These are phyloP conservation scores for Danio kyathit DNA, from an alignment of 2,797 vertebrate genomes.

Conservation along the genomic window DNA sequence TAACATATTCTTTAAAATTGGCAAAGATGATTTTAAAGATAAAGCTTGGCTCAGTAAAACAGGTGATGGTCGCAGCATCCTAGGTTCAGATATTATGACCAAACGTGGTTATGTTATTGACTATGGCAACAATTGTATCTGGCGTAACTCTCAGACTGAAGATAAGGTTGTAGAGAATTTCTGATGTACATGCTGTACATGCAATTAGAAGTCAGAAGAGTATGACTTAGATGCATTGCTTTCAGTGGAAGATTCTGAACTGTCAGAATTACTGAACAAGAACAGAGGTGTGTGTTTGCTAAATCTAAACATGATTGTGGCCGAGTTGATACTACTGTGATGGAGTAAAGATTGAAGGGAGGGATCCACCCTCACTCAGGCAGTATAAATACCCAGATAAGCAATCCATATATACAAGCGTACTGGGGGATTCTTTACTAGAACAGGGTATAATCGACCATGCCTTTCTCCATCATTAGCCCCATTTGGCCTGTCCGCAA, in stretches of 20 bases:
- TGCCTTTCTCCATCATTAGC: too few relatives aligned
- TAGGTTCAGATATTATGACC: conserved; percentile 20
- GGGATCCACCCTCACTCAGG: not conserved
- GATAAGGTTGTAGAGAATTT: conserved; percentile 2
- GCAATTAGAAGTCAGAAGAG: not conserved
- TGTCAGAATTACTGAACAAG: not conserved
- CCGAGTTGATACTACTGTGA: not conserved
- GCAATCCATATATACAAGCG: too few relatives aligned
- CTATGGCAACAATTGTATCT: conserved; percentile 11
- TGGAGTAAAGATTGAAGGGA: conserved; percentile 13
- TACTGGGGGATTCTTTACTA: too few relatives aligned
- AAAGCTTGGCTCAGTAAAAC: conserved; percentile 7
- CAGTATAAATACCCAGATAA: conserved; percentile 22
- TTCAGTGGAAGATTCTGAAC: not conserved
- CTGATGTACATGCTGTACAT: conserved; percentile 12
- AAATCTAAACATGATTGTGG: conserved; percentile 24
- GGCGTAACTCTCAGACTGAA: not conserved
- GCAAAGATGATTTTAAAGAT: not conserved
- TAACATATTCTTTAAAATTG: too few relatives aligned
- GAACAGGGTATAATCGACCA: too few relatives aligned
- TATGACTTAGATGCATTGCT: not conserved
- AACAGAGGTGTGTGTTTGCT: conserved; percentile 13
- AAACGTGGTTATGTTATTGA: conserved; percentile 34
- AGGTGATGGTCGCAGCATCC: not conserved
- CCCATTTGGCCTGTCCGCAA: too few relatives aligned